These are phyloP conservation scores for Uloborus plumipes DNA, from an alignment of 2,888 invertebrate genomes.

Conservation along the genomic window DNA sequence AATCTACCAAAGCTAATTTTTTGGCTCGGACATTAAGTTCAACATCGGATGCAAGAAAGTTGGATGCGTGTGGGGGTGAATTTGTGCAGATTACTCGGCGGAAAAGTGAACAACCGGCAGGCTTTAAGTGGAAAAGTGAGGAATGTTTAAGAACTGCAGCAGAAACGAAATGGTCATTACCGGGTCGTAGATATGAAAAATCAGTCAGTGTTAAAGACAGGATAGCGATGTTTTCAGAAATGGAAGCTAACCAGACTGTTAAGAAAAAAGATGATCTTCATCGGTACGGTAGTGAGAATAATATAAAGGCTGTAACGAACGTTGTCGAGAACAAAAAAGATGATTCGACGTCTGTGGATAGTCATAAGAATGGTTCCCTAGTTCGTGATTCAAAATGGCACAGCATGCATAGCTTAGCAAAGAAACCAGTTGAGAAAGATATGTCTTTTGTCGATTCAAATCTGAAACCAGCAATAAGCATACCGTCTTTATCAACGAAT, in stretches of 20 bases:
- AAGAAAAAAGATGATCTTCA: constrained; percentile 44
- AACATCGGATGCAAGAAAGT: constrained; percentile 20
- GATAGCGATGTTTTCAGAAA: constrained; percentile 85
- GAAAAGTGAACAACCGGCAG: constrained; percentile 22
- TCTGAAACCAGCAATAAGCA: constrained; percentile 44
- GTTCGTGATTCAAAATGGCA: constrained; percentile 53
- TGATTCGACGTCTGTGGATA: constrained; percentile 9
- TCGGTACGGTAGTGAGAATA: constrained; percentile 50
- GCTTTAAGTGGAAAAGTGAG: constrained; percentile 56
- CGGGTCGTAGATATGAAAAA: constrained; percentile 41
- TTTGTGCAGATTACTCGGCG: neutral
- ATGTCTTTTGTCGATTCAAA: neutral
- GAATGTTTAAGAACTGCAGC: constrained; percentile 53
- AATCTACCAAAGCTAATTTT: constrained; percentile 36
- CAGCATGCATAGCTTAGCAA: constrained; percentile 50
- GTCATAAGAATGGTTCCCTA: constrained; percentile 7
- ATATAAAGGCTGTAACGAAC: constrained; percentile 29
- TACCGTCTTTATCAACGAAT: constrained; percentile 28
- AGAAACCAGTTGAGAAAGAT: constrained; percentile 22
- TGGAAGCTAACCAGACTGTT: constrained; percentile 34
- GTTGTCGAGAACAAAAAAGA: constrained; percentile 21
- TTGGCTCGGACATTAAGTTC: constrained; percentile 41
- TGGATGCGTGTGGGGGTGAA: neutral
- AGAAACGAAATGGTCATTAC: constrained; percentile 41
- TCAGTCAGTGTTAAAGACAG: constrained; percentile 82